Evolutionary conservation across 2,797 vertebrate species (phyloP), one percentile per base, ranked within the genome.

Genomic region (Coregonus sp.): DNA sequence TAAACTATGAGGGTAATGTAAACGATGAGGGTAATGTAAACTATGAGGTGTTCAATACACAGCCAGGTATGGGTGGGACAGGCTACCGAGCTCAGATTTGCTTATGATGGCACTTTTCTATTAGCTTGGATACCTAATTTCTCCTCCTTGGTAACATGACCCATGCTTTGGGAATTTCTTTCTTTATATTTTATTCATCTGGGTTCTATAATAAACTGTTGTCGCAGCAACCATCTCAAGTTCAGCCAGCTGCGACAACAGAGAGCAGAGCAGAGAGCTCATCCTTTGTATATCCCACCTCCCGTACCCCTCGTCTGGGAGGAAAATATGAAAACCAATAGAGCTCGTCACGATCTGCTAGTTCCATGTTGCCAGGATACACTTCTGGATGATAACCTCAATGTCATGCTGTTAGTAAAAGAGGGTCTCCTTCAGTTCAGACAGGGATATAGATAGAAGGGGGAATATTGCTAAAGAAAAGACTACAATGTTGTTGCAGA

Each of bases 351-450:
- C 89, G 86, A 87, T 91, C 86, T 88, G 84, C 83, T 68, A 5
- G 51, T 9, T 90, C 87, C 70, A 84, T 89, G 92, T 91, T 86
- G 84, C 84, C 25, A 35, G 37, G 40, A 90, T 91, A 93, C 92
- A 87, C 89, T 86, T 77, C 82, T 5, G 67, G 89, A 89, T 79
- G 79, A 59, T 56, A 3, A 77, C 88, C 89, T n/a, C 33, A 85
- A 84, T 68, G 76, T 76, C 75, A 80, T 81, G 73, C 81, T 73
- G 76, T 80, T 80, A 85, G 82, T 82, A 79, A 84, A 78, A 86
- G 81, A 82, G 89, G 75, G 79, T 78, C 83, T 86, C 85, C 76
- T 70, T 84, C 75, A 78, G 66, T 80, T 79, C 80, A 87, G 83
- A 83, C 52, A 40, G 77, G 47, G 59, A 14, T 47, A 7, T 4